Conservation (phyloP, 2,113 vertebrate genomes). For the Pantherophis guttatus region DNA sequence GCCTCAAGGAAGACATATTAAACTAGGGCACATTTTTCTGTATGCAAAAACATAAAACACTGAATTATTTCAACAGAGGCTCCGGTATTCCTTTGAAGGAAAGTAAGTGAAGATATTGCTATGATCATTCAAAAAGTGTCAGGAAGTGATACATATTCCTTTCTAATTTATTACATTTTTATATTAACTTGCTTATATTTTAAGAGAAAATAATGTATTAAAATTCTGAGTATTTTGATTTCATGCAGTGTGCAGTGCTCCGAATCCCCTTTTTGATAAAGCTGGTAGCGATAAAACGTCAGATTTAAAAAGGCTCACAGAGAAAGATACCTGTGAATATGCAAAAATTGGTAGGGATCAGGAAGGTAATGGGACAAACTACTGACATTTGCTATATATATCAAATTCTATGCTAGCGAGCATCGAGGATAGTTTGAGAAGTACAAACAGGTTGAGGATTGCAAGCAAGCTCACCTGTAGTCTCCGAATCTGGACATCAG, state of each 20-base stretch:
- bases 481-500: conserved; percentile 86
- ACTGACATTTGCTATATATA: not conserved
- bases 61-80: not conserved
- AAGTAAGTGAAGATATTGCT: not conserved
- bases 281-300: not conserved
- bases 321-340: not conserved
- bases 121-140: not conserved
- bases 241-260: not conserved
- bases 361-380: not conserved
- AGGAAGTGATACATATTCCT: not conserved
- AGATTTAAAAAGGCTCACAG: not conserved
- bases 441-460: not conserved
- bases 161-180: not conserved
- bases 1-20: not conserved
- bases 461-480: conserved; percentile 73
- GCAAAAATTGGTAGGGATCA: not conserved
- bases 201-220: not conserved
- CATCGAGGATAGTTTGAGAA: not conserved
- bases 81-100: not conserved
- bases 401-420: not conserved
- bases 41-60: not conserved
- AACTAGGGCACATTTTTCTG: not conserved
- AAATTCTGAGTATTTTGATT: not conserved
- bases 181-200: not conserved
- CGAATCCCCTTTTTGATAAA: not conserved